A percentile compares a stretch with the other conserved stretches of the same genome.
These are phyloP conservation scores for Phocides pigmalion DNA, from an alignment of 1,140 invertebrate species.

Conservation along the genomic window DNA sequence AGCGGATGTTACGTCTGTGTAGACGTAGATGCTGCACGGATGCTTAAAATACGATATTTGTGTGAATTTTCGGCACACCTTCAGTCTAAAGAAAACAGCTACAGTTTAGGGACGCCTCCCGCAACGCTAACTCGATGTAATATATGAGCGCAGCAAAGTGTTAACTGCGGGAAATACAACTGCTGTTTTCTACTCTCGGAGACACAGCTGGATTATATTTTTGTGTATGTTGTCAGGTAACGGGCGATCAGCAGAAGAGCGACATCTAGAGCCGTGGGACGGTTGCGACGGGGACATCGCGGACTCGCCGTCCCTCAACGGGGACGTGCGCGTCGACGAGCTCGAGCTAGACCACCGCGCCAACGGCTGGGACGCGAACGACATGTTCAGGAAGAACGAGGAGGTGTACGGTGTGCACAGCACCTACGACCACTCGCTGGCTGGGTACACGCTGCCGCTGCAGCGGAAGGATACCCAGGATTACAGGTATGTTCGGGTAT, in stretches of 20 bases:
- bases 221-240: too few species aligned
- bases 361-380: conserved; percentile 97
- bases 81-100: too few species aligned
- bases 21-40: too few species aligned
- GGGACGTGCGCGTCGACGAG: conserved; percentile 82
- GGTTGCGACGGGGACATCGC: conserved; percentile 83
- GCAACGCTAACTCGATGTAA: too few species aligned
- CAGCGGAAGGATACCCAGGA: conserved; percentile 93
- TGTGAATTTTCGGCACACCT: too few species aligned
- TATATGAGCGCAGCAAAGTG: too few species aligned
- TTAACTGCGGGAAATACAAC: too few species aligned
- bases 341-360: conserved; percentile 87
- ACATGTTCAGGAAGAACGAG: conserved; percentile 97
- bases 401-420: conserved; percentile 94
- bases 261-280: conserved; percentile 95
- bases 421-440: conserved; percentile 93
- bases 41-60: too few species aligned
- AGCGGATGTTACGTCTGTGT: too few species aligned
- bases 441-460: conserved; percentile 94
- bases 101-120: too few species aligned
- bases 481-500: conserved; percentile 86
- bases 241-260: conserved; percentile 86
- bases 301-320: conserved; percentile 82
- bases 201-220: too few species aligned
- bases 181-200: too few species aligned